Conservation (phyloP, 2,888 invertebrate species). For the Caenorhabditis imperialis region DNA sequence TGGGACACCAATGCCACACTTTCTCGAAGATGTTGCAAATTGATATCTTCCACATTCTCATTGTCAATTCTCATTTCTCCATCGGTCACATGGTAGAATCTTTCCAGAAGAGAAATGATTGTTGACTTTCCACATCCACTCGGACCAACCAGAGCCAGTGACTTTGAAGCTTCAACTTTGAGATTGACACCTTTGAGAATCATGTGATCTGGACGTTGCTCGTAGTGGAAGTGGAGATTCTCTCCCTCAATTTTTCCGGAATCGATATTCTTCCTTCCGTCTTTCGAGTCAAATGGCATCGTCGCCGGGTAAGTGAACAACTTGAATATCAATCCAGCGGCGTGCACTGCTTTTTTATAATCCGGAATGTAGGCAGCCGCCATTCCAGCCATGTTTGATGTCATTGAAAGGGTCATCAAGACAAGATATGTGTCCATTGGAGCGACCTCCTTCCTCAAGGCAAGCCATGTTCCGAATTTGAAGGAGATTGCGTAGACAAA, state of each 20-base stretch:
- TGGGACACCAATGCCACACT: constrained; percentile 79
- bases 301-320: constrained; percentile 49
- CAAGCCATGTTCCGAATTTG: constrained; percentile 78
- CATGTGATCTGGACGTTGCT: constrained; percentile 36
- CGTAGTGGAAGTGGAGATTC: constrained; percentile 43
- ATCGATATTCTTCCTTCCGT: constrained; percentile 29
- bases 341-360: constrained; percentile 77
- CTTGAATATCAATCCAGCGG: constrained; percentile 79
- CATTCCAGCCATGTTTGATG: constrained; percentile 79
- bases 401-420: constrained; percentile 41
- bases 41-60: constrained; percentile 70
- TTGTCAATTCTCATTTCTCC: constrained; percentile 82
- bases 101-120: constrained; percentile 82
- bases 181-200: constrained; percentile 35
- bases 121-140: constrained; percentile 80
- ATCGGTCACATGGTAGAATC: constrained; percentile 86
- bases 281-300: constrained; percentile 22
- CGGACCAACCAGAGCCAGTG: constrained; percentile 79
- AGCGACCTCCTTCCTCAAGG: constrained; percentile 17
- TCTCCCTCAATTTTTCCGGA: constrained; percentile 36
- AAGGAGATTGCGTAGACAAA: constrained; percentile 79
- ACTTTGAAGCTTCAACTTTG: constrained; percentile 76
- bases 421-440: constrained; percentile 44
- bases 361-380: constrained; percentile 79
- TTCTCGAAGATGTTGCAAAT: constrained; percentile 75